phyloP scores from a whole-genome alignment of 1,140 invertebrate species.

The Drosophila ogumai region DNA sequence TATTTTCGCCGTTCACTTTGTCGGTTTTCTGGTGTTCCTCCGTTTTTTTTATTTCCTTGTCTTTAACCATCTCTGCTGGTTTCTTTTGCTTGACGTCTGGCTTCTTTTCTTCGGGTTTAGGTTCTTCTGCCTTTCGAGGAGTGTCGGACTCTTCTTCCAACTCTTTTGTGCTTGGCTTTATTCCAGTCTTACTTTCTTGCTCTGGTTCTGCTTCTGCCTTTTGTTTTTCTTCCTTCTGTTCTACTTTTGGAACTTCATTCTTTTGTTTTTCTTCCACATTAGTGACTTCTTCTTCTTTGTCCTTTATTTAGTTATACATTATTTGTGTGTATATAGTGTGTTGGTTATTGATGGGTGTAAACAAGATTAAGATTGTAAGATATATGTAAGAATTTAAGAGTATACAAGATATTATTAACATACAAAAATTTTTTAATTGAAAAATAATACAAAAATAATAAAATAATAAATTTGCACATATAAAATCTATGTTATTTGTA shows the following conservation, averaged over 20 bases:
- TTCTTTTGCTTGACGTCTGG: not conserved
- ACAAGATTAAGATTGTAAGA: not conserved
- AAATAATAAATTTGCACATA: not conserved
- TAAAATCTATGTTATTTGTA: not conserved
- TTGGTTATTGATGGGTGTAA: constrained; percentile 13
- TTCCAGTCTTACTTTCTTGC: not conserved
- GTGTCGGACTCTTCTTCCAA: not conserved
- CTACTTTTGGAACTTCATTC: not conserved
- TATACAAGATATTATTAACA: not conserved
- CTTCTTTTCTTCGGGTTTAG: not conserved
- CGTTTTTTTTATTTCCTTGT: not conserved
- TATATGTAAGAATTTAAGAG: not conserved
- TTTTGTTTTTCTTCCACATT: not conserved
- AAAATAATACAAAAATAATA: not conserved
- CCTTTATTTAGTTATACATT: constrained; percentile 2
- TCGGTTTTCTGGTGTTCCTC: too few relatives aligned
- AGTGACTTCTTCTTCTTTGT: not conserved
- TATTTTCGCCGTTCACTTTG: not conserved
- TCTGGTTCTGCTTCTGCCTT: not conserved
- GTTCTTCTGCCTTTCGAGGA: not conserved
- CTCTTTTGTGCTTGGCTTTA: not conserved
- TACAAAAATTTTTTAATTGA: not conserved
- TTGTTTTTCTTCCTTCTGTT: not conserved
- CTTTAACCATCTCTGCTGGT: not conserved
- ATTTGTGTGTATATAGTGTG: constrained; percentile 1